Percentiles rank a stretch among this genome's conserved stretches.
Conservation (phyloP, 2,888 invertebrate species). For the Lydus trimaculatus region DNA sequence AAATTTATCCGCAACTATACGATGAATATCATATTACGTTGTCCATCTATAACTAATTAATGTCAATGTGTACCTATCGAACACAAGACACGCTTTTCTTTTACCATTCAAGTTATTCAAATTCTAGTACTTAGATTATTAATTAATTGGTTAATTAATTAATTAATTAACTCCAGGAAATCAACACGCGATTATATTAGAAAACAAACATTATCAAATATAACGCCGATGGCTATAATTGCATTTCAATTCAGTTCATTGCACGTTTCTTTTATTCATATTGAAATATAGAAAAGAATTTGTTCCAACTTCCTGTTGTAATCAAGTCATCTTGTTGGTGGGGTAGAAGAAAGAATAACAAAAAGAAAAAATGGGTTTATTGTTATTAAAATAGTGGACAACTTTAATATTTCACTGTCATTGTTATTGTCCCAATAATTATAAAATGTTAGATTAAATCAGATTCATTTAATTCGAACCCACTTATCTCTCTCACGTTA, state of each 20-base stretch:
- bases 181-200: too few relatives aligned
- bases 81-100: background rate
- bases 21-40: background rate
- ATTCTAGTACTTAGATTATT: background rate
- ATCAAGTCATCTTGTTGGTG: background rate
- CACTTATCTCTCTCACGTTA: slow-evolving; percentile 9
- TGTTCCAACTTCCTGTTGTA: background rate
- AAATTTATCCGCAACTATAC: background rate
- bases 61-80: slow-evolving; percentile 9
- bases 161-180: background rate
- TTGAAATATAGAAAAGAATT: background rate
- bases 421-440: slow-evolving; percentile 10
- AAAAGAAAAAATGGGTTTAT: background rate
- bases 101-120: background rate
- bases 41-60: slow-evolving; percentile 8
- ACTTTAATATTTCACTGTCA: slow-evolving; percentile 6
- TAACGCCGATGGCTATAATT: background rate
- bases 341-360: background rate
- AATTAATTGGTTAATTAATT: background rate
- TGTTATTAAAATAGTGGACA: slow-evolving; percentile 9
- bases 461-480: slow-evolving; percentile 7
- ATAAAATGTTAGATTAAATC: background rate
- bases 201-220: background rate
- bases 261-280: too few relatives aligned
- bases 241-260: too few relatives aligned